Base-by-base conservation (phyloP, 2,113 vertebrate species). In the Lipophrys pholis region DNA sequence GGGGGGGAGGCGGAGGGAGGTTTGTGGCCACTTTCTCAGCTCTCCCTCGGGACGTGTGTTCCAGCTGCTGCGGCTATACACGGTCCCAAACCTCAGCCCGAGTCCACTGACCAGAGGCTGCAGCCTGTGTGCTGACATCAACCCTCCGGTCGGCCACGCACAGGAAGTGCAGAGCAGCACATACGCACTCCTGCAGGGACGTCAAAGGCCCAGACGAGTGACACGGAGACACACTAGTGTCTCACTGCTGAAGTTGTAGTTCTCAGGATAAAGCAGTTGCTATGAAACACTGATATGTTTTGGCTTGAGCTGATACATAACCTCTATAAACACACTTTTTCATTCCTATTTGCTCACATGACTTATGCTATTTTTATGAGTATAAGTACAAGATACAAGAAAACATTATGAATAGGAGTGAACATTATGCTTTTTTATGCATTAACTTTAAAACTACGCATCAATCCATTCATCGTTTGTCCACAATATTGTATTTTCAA, bases 11-110 rank as follows among this genome's bases (percentile, higher is more conserved):
- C n/a, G 21, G 21, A 30, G 21, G 21, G 21, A 52, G 9, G 56
- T 71, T 73, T 76, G 87, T 73, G 84, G 83, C 81, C 72, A 60
- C 64, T 90, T 92, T 92, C 90, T 87, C 90, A 92, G 85, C 79
- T 71, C 59, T 87, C 90, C 89, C 83, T 42, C 21, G 0, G 78
- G 78, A 90, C 86, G 64, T 63, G 17, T 6, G 16, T 42, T 87
- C 82, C 89, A 90, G 88, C 85, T 90, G 91, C 83, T 41, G 67
- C 72, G 41, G 58, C 67, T 68, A 70, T 40, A 51, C 56, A 6
- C 7, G 3, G 52, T 65, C 81, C 82, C 70, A 80, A 66, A 73
- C 80, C 79, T 69, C 78, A 74, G n/a, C 21, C 68, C 21, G 1
- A 58, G 64, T 61, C 38, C 48, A 5, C 76, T 64, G 81, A 78